Conservation (phyloP, 2,888 invertebrate genomes). For the Diachrysia chrysitis region DNA sequence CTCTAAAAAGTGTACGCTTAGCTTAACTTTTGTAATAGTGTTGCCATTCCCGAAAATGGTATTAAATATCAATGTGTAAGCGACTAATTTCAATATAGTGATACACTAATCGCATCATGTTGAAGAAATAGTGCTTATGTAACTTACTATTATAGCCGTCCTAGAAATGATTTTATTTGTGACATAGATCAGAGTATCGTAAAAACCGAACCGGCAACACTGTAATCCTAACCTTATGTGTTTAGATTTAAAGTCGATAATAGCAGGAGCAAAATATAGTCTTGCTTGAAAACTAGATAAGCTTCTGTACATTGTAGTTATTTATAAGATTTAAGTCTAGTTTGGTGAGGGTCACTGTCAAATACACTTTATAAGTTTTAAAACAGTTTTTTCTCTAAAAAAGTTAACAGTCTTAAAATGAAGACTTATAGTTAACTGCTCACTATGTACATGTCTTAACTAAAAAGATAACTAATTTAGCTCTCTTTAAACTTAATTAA, state of each 20-base stretch:
- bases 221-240: constrained; percentile 17
- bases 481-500: too few species aligned
- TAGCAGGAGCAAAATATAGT: constrained; percentile 14
- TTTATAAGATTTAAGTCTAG: constrained; percentile 27
- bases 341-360: constrained; percentile 42
- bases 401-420: neutral
- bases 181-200: constrained; percentile 9
- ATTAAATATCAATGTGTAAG: neutral
- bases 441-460: neutral
- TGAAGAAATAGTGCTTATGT: neutral
- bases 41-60: neutral
- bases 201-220: constrained; percentile 32
- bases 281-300: constrained; percentile 21
- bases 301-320: constrained; percentile 40
- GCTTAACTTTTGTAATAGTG: constrained; percentile 13
- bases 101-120: neutral
- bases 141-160: constrained; percentile 29
- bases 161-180: neutral
- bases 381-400: neutral
- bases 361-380: neutral
- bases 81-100: neutral
- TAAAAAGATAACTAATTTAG: too few species aligned
- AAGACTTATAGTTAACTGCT: neutral
- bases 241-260: constrained; percentile 28
- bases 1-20: constrained; percentile 29